These are phyloP conservation scores for Drosophila kuntzei DNA, from an alignment of 2,888 invertebrate species.

Conservation along the genomic window DNA sequence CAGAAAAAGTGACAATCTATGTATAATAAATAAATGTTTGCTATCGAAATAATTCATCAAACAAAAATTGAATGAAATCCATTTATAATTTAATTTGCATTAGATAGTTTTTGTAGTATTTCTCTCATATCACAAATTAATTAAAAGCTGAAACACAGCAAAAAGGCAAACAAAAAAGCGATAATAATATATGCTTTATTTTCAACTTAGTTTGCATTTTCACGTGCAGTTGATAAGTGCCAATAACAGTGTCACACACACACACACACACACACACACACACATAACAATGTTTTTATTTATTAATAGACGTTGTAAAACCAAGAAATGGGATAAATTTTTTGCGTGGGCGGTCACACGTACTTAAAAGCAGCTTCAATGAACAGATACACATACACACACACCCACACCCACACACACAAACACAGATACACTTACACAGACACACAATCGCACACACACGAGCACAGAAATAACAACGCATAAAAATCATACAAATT, in stretches of 20 bases:
- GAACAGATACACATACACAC: constrained; percentile 5
- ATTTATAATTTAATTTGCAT: constrained; percentile 20
- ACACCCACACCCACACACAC: too few species aligned
- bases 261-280: constrained; percentile 2
- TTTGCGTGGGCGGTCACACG: constrained; percentile 29
- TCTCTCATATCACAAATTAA: constrained; percentile 10
- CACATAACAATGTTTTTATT: background rate
- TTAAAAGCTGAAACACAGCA: constrained; percentile 13
- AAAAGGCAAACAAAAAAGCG: background rate
- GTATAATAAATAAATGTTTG: background rate
- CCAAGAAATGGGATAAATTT: constrained; percentile 27
- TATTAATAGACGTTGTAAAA: constrained; percentile 31
- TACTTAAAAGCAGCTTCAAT: constrained; percentile 31
- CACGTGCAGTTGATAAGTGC: constrained; percentile 31
- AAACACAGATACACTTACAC: background rate
- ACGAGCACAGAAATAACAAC: background rate
- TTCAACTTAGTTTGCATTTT: constrained; percentile 37
- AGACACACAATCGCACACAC: background rate
- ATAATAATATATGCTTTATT: constrained; percentile 29
- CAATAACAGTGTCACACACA: constrained; percentile 30
- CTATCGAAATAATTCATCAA: constrained; percentile 17
- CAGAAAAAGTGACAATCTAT: background rate
- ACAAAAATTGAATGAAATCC: constrained; percentile 30
- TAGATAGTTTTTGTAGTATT: constrained; percentile 1
- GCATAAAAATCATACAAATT: constrained; percentile 22